phyloP scores from a whole-genome alignment of 2,113 vertebrate genomes.

The Chascanopsetta lugubris region DNA sequence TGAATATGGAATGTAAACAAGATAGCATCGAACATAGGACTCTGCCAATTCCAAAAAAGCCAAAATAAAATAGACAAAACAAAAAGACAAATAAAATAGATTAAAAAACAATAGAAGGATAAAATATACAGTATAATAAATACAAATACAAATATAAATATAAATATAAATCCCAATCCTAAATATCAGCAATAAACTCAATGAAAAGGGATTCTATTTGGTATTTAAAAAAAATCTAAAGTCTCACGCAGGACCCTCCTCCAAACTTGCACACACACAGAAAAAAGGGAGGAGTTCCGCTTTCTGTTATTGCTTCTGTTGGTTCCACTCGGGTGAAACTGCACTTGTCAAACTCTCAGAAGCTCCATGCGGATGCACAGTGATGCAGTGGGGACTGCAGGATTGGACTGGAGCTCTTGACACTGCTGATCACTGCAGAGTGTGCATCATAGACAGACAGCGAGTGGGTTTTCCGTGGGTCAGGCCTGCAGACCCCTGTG shows the following conservation, averaged over 20 bases:
- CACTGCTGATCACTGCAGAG: background rate
- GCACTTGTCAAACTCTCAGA: background rate
- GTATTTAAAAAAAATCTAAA: background rate
- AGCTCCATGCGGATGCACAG: background rate
- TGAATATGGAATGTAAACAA: no score
- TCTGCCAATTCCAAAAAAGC: no score
- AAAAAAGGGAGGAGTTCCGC: background rate
- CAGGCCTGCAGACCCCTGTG: background rate
- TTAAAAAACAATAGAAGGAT: no score
- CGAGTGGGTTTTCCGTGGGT: background rate
- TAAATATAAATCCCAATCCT: background rate
- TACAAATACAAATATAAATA: background rate
- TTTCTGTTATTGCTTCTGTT: background rate
- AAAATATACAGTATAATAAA: no score
- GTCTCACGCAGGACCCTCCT: background rate
- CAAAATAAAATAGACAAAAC: no score
- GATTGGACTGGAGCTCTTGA: background rate
- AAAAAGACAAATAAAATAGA: no score
- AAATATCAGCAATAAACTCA: background rate
- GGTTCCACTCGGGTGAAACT: background rate
- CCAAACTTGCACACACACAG: background rate
- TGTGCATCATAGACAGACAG: background rate
- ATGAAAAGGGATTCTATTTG: no score
- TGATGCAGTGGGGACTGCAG: background rate
- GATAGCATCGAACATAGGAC: no score